Base-by-base conservation (phyloP, 1,140 invertebrate species). In the Gryllus bimaculatus region DNA sequence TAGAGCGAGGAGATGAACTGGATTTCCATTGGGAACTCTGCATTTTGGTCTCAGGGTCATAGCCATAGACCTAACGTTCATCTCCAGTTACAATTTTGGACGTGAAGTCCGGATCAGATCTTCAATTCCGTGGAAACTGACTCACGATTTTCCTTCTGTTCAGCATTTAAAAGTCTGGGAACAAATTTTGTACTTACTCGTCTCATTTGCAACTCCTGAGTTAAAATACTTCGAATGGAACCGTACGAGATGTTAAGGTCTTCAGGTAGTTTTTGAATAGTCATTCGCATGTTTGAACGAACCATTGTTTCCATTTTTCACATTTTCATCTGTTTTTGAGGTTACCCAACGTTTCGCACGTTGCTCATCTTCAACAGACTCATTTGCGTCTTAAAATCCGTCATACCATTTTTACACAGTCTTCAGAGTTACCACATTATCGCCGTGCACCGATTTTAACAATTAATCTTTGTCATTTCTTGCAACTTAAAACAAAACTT, bases 131-230 rank as follows among this genome's bases (percentile, higher is more conserved):
- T 79, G 49, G 13, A 74, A 74, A 79, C n/a, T 79, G 18, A 74
- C 78, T 20, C 78, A 79, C 8, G 48, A 75, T 79, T 74, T 74
- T 79, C 54, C 73, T 79, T 79, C 78, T 79, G 49, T 74, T 79
- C 78, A n/a, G 8, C 78, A 47, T 4, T 74, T 13, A 79, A 13
- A 79, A 79, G 78, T 79, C 78, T 74, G 54, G 78, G 54, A 47
- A 79, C 78, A 79, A 79, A 79, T 74, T 79, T 75, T 74, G 48
- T 66, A 74, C 54, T 74, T 8, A 79, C 21, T 47, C 78, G 20
- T 79, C 54, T 79, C 78, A 79, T 79, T 74, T 79, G 18, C 39
- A 79, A 74, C 18, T 74, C 74, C 20, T 79, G 20, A 48, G 26
- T 74, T 79, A 48, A 77, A 77, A 77, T 77, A 8, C 74, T 49